Conservation (phyloP, 2,888 invertebrate genomes). For the Sphaerophoria taeniata region DNA sequence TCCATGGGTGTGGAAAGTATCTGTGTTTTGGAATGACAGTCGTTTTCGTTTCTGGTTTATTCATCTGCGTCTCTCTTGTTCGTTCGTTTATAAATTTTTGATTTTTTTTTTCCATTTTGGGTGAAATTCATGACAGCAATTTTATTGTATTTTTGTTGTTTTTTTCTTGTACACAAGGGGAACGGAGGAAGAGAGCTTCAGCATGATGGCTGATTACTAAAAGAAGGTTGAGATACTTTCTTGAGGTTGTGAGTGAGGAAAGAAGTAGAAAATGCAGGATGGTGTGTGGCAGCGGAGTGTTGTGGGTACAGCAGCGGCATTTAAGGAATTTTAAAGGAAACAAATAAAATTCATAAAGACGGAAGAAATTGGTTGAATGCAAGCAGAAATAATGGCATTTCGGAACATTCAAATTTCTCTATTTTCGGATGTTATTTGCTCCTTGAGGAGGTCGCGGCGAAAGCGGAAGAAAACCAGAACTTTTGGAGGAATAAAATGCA, state of each 20-base stretch:
- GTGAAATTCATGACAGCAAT: slow-evolving; percentile 55
- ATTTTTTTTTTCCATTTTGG: slow-evolving; percentile 61
- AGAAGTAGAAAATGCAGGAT: slow-evolving; percentile 13
- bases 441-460: slow-evolving; percentile 38
- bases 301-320: slow-evolving; percentile 27
- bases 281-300: slow-evolving; percentile 27
- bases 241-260: neutral
- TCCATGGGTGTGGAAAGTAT: slow-evolving; percentile 48
- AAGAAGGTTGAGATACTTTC: slow-evolving; percentile 27
- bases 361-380: slow-evolving; percentile 53
- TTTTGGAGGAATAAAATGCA: too few species aligned
- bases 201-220: slow-evolving; percentile 50
- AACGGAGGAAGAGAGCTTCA: slow-evolving; percentile 22
- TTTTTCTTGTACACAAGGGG: slow-evolving; percentile 8
- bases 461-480: too few species aligned
- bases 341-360: slow-evolving; percentile 24
- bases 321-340: slow-evolving; percentile 60
- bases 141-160: too few species aligned
- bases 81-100: slow-evolving; percentile 49
- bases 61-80: slow-evolving; percentile 53
- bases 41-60: slow-evolving; percentile 33
- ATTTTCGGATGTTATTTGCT: slow-evolving; percentile 40
- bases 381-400: slow-evolving; percentile 53
- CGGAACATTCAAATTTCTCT: slow-evolving; percentile 68
- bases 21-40: slow-evolving; percentile 4